A percentile compares a stretch with the other conserved stretches of the same genome.
Evolutionary conservation across 2,113 vertebrate genomes (phyloP).

Genomic region (Gasterosteus aculeatus): DNA sequence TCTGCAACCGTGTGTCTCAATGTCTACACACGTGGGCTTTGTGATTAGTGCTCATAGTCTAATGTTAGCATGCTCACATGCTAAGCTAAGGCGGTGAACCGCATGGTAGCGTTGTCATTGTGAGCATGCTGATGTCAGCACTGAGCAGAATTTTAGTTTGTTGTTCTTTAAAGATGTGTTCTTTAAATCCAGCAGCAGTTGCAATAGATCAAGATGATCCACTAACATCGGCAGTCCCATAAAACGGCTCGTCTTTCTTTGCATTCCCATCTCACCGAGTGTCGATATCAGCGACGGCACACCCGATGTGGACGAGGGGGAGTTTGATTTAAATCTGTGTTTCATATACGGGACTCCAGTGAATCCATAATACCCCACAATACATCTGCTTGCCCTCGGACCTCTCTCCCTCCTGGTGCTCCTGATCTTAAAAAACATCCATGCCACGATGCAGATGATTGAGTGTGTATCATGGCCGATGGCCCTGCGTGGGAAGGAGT

Average conservation of each 20-base stretch:
- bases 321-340: constrained; percentile 27
- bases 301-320: constrained; percentile 7
- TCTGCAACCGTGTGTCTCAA: neutral
- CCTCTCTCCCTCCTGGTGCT: constrained; percentile 19
- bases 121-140: neutral
- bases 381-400: constrained; percentile 44
- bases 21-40: neutral
- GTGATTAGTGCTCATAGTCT: neutral
- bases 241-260: constrained; percentile 7
- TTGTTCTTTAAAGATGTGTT: neutral
- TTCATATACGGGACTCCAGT: constrained; percentile 12
- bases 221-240: neutral
- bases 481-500: constrained; percentile 10
- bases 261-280: constrained; percentile 39
- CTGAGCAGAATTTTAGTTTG: neutral
- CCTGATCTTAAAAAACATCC: constrained; percentile 25
- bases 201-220: neutral
- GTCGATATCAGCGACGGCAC: neutral
- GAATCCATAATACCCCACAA: constrained; percentile 22
- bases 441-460: constrained; percentile 22
- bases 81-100: neutral
- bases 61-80: neutral
- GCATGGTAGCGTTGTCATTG: neutral
- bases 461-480: constrained; percentile 27
- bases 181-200: neutral